Percentiles rank a stretch among this genome's conserved stretches.
Conservation (phyloP, 2,888 invertebrate species). For the Gymnoscelis rufifasciata region DNA sequence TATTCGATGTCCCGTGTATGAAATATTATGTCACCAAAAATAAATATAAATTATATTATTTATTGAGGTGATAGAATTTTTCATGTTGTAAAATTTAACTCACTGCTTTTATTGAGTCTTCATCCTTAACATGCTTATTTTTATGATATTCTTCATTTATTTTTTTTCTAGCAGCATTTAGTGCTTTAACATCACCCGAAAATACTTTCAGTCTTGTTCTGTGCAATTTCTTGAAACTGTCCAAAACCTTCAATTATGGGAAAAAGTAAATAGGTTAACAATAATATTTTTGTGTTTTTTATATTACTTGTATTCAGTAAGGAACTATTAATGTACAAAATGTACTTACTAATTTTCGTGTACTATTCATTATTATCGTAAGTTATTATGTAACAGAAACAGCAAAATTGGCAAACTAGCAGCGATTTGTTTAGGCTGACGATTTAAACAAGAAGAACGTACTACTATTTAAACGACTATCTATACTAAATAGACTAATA, state of each 20-base stretch:
- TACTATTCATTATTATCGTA: not conserved
- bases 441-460: too few relatives aligned
- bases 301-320: too few relatives aligned
- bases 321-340: too few relatives aligned
- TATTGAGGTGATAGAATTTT: too few relatives aligned
- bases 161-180: slow-evolving; percentile 81
- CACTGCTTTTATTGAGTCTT: slow-evolving; percentile 82
- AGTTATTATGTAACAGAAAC: too few relatives aligned
- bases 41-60: too few relatives aligned
- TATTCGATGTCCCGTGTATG: too few relatives aligned
- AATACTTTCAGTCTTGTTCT: slow-evolving; percentile 83
- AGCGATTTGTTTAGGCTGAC: too few relatives aligned
- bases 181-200: slow-evolving; percentile 81
- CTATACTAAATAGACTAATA: too few relatives aligned
- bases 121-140: slow-evolving; percentile 80
- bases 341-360: not conserved
- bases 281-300: not conserved
- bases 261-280: not conserved
- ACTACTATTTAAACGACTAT: too few relatives aligned
- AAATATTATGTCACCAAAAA: too few relatives aligned
- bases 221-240: slow-evolving; percentile 85
- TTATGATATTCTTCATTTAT: slow-evolving; percentile 88
- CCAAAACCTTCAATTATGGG: slow-evolving; percentile 81
- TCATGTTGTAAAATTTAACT: slow-evolving; percentile 19
- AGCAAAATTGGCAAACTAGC: too few relatives aligned